Conservation (phyloP, 2,113 vertebrate genomes). For the Hymenochirus boettgeri region DNA sequence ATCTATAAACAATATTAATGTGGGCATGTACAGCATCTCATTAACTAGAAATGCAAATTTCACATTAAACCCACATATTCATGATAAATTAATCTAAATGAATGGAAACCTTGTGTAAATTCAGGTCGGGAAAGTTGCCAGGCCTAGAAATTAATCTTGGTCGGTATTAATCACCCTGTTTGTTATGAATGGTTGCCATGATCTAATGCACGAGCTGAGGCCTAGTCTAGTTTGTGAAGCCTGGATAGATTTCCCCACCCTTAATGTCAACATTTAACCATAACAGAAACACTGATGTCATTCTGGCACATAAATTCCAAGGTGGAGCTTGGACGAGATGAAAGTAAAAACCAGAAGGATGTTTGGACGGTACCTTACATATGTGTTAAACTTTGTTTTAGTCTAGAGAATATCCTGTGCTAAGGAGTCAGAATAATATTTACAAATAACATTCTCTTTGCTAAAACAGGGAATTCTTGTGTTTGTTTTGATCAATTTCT, state of each 20-base stretch:
- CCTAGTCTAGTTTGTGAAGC: not conserved
- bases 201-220: not conserved
- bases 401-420: not conserved
- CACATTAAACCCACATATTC: too few species aligned
- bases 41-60: too few species aligned
- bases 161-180: not conserved
- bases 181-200: not conserved
- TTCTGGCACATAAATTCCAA: not conserved
- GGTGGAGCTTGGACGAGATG: not conserved
- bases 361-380: not conserved
- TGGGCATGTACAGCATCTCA: too few species aligned
- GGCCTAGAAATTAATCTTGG: not conserved
- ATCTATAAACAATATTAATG: too few species aligned
- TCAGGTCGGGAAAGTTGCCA: not conserved
- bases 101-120: too few species aligned
- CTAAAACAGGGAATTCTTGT: too few species aligned
- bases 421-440: not conserved
- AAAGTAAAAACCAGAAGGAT: not conserved
- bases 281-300: not conserved
- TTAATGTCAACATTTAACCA: slow-evolving; percentile 6
- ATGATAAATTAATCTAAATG: too few species aligned
- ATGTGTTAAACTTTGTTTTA: not conserved
- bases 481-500: too few species aligned
- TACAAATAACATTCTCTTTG: too few species aligned
- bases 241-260: not conserved